These are phyloP conservation scores for Epinephelus fuscoguttatus DNA, from an alignment of 2,113 vertebrate species.

Conservation along the genomic window DNA sequence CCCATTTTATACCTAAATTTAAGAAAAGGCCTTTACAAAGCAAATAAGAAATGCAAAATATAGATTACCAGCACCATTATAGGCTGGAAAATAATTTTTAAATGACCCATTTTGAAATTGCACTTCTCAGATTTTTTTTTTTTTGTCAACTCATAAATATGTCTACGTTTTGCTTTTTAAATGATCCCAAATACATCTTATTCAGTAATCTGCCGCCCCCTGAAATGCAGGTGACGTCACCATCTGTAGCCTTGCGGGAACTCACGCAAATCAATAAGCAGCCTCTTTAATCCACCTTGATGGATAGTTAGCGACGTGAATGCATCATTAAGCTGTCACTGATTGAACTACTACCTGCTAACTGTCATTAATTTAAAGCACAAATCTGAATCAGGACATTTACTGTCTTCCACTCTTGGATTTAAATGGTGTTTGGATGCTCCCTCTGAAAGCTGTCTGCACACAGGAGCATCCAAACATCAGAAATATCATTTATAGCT, in stretches of 20 bases:
- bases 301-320: neutral
- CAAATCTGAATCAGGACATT: neutral
- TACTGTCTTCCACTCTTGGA: neutral
- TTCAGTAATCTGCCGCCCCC: neutral
- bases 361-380: neutral
- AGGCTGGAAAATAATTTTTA: neutral
- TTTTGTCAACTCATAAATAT: neutral
- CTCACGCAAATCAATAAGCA: conserved; percentile 7
- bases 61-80: neutral
- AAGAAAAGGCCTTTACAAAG: neutral
- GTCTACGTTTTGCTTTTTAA: neutral
- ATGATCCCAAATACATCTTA: neutral
- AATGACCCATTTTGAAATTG: neutral
- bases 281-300: neutral
- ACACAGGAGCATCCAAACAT: neutral
- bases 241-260: neutral
- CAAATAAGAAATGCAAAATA: neutral
- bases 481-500: neutral
- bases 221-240: conserved; percentile 22
- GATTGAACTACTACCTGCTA: neutral
- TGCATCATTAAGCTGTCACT: neutral
- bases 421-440: neutral
- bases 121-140: too few relatives aligned
- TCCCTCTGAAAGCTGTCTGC: neutral
- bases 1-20: too few relatives aligned